Evolutionary conservation across 2,888 invertebrate species (phyloP).

Genomic region (Folsomia manolachei): DNA sequence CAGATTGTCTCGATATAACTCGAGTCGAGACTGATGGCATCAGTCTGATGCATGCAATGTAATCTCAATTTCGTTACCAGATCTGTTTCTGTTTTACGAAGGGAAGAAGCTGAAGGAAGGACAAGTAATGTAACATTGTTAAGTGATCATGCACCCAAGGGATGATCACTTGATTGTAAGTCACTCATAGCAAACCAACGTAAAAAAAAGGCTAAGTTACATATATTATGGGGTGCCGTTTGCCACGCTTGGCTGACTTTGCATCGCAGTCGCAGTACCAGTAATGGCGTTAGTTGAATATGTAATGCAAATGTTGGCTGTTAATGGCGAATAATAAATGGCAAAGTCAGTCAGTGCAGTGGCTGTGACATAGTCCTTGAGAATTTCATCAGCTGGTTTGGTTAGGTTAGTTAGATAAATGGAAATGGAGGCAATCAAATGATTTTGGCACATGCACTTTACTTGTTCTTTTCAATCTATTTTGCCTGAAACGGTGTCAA

Average conservation of each 20-base stretch:
- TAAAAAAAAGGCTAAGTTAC: no score
- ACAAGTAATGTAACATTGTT: not conserved
- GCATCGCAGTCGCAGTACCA: no score
- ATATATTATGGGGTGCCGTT: no score
- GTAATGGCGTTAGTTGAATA: no score
- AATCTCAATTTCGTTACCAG: not conserved
- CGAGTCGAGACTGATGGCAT: no score
- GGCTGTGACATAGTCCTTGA: constrained; percentile 12
- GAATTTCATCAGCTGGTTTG: constrained; percentile 12
- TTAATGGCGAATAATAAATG: not conserved
- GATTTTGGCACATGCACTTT: not conserved
- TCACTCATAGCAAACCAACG: not conserved
- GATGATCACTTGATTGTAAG: not conserved
- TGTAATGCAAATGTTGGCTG: no score
- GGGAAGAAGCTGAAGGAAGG: no score
- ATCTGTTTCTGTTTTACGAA: no score
- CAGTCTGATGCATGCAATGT: not conserved
- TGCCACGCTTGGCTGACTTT: no score
- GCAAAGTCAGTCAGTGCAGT: not conserved
- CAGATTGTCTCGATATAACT: no score
- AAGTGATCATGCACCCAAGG: not conserved
- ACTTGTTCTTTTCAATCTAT: not conserved
- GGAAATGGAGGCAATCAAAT: no score
- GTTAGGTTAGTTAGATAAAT: not conserved
- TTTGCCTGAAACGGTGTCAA: not conserved